Conservation (phyloP, 2,797 vertebrate species). For the Siniperca undulata region DNA sequence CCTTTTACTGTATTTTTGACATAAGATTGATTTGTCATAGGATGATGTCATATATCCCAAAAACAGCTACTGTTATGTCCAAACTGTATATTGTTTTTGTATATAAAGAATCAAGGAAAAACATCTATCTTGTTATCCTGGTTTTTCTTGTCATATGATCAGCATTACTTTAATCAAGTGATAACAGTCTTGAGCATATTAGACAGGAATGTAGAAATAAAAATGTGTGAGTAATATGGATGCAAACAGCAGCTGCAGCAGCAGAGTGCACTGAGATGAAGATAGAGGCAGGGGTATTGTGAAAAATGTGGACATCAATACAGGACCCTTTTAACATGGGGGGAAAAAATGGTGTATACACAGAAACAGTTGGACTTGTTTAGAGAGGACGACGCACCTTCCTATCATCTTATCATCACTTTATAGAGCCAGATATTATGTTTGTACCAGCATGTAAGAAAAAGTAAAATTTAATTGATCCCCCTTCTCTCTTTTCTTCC, state of each 20-base stretch:
- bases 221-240: not conserved
- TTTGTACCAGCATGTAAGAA: not conserved
- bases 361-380: not conserved
- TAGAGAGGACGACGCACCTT: not conserved
- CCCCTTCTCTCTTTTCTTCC: not conserved
- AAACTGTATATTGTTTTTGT: slow-evolving; percentile 70
- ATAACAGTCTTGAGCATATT: not conserved
- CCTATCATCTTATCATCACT: not conserved
- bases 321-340: not conserved
- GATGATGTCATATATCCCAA: slow-evolving; percentile 46
- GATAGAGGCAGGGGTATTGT: not conserved
- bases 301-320: not conserved
- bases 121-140: not conserved
- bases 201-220: not conserved
- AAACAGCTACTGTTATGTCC: slow-evolving; percentile 49
- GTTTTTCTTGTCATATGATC: not conserved
- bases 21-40: slow-evolving; percentile 28
- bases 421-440: not conserved
- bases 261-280: not conserved
- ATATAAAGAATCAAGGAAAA: slow-evolving; percentile 66
- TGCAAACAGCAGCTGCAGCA: not conserved
- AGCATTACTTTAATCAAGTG: not conserved
- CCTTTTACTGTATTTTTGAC: slow-evolving; percentile 17
- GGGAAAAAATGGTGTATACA: not conserved
- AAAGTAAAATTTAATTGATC: not conserved